These are phyloP conservation scores for Meriones unguiculatus DNA, from an alignment of 2,113 vertebrate species.

Conservation along the genomic window DNA sequence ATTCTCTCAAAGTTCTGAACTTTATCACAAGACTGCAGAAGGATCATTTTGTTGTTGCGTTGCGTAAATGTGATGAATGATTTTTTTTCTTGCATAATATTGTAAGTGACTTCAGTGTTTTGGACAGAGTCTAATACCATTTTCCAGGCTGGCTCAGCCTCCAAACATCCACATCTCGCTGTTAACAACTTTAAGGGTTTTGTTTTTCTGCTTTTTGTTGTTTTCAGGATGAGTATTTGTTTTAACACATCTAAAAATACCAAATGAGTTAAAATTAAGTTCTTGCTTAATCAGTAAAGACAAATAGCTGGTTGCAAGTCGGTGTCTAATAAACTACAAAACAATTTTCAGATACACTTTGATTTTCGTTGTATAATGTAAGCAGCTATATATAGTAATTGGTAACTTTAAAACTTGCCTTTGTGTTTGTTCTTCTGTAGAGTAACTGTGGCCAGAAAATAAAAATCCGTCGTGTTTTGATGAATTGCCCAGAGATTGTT, in stretches of 20 bases:
- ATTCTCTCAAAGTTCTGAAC: not conserved
- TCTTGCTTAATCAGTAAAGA: slow-evolving; percentile 44
- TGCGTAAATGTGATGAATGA: not conserved
- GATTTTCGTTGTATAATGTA: not conserved
- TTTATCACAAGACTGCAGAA: not conserved
- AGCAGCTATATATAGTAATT: not conserved
- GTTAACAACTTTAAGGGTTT: not conserved
- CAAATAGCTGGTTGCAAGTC: not conserved
- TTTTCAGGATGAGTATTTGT: slow-evolving; percentile 1
- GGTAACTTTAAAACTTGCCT: slow-evolving; percentile 16
- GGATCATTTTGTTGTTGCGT: not conserved
- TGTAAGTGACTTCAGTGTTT: not conserved
- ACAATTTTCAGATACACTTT: not conserved
- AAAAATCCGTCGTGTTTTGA: slow-evolving; percentile 96
- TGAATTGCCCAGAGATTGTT: slow-evolving; percentile 98
- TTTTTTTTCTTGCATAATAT: slow-evolving; percentile 25
- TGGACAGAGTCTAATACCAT: not conserved
- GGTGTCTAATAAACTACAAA: slow-evolving; percentile 26
- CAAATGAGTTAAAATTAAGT: slow-evolving; percentile 33
- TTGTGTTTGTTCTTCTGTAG: slow-evolving; percentile 83
- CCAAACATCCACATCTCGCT: not conserved
- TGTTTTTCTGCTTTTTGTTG: slow-evolving; percentile 21
- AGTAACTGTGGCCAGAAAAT: slow-evolving; percentile 98
- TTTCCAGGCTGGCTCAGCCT: not conserved
- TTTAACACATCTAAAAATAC: slow-evolving; percentile 36